A percentile compares a stretch with the other conserved stretches of the same genome.
phyloP scores from a whole-genome alignment of 2,797 vertebrate species.

The Cirrhinus molitorella region DNA sequence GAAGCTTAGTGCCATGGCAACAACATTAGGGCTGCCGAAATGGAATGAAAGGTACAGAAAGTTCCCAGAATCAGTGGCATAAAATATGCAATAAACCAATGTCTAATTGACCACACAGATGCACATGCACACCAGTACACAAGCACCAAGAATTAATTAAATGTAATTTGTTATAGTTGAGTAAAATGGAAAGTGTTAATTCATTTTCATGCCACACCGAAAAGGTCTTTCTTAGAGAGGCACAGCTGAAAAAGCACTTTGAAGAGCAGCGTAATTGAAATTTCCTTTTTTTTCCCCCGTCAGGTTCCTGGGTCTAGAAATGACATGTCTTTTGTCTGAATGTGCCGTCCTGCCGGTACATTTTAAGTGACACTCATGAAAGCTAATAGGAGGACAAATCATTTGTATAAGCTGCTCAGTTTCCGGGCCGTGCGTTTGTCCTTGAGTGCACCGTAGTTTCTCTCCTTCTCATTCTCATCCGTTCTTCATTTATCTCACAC shows the following conservation, averaged over 20 bases:
- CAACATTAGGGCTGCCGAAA: slow-evolving; percentile 24
- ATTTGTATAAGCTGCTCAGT: slow-evolving; percentile 54
- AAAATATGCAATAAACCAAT: slow-evolving; percentile 11
- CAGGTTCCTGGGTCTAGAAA: slow-evolving; percentile 4
- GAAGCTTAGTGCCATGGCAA: slow-evolving; percentile 33
- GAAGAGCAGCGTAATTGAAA: slow-evolving; percentile 14
- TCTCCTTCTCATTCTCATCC: slow-evolving; percentile 18
- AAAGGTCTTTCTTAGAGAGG: slow-evolving; percentile 49
- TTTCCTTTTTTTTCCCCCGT: not conserved
- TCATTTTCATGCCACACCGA: slow-evolving; percentile 57
- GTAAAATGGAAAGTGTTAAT: slow-evolving; percentile 51
- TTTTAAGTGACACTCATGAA: slow-evolving; percentile 65
- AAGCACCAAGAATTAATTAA: slow-evolving; percentile 66
- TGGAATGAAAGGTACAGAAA: not conserved
- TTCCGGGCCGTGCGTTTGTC: slow-evolving; percentile 38
- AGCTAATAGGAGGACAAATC: slow-evolving; percentile 58
- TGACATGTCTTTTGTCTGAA: slow-evolving; percentile 58
- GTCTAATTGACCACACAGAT: slow-evolving; percentile 27
- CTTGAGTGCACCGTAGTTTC: slow-evolving; percentile 43
- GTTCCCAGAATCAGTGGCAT: not conserved
- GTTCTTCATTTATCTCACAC: slow-evolving; percentile 11
- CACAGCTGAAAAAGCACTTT: slow-evolving; percentile 12
- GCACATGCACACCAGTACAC: slow-evolving; percentile 34
- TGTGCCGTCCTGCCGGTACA: slow-evolving; percentile 28
- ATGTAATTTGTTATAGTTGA: slow-evolving; percentile 58